Evolutionary conservation across 2,888 invertebrate genomes (phyloP).

Genomic region (Netelia melanura): DNA sequence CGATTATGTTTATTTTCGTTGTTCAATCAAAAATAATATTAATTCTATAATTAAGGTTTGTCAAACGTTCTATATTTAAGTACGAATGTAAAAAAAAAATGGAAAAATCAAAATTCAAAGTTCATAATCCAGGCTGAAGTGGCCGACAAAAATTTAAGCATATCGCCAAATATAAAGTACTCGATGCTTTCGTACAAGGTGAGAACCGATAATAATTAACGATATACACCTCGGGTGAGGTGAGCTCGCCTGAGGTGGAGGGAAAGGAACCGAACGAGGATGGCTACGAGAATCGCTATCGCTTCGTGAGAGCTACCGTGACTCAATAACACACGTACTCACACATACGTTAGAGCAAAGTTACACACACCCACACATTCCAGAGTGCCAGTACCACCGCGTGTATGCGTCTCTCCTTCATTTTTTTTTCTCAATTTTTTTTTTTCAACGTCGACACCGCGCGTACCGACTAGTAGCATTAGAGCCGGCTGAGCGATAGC

Average conservation of each 20-base stretch:
- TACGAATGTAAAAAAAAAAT: no score
- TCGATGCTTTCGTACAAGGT: conserved; percentile 72
- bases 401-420: conserved; percentile 29
- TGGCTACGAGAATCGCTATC: conserved; percentile 68
- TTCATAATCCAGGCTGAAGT: neutral
- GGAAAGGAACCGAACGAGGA: conserved; percentile 23
- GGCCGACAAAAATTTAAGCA: neutral
- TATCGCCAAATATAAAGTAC: neutral
- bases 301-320: conserved; percentile 73
- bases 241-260: conserved; percentile 27
- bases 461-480: conserved; percentile 73
- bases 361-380: conserved; percentile 14
- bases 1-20: no score
- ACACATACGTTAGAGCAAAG: neutral
- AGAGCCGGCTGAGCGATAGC: conserved; percentile 76
- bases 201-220: conserved; percentile 82
- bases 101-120: neutral
- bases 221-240: conserved; percentile 73
- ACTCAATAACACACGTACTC: conserved; percentile 42
- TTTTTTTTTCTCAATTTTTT: conserved; percentile 15
- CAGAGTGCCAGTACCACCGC: conserved; percentile 49
- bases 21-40: no score
- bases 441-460: conserved; percentile 32
- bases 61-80: no score
- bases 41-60: no score